These are phyloP conservation scores for Pararge aegeria DNA, from an alignment of 1,140 invertebrate species.

Conservation along the genomic window DNA sequence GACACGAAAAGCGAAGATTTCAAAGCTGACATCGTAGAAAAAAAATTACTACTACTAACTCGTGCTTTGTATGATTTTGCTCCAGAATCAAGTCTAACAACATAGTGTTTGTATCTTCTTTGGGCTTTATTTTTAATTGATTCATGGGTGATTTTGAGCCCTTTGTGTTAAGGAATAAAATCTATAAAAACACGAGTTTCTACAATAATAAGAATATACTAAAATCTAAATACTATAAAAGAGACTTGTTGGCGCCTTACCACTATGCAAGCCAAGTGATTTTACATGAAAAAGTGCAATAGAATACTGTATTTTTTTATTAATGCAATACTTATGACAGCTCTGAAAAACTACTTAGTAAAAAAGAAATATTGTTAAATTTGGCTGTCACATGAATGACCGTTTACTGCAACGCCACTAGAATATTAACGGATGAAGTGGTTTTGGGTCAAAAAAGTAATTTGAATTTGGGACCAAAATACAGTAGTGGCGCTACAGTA, in stretches of 20 bases:
- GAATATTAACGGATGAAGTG: neutral
- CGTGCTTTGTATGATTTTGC: neutral
- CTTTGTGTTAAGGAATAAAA: conserved; percentile 27
- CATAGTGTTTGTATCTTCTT: no score
- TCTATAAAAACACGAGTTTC: conserved; percentile 36
- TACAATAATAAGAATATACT: conserved; percentile 45
- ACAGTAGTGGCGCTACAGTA: neutral
- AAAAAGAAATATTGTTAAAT: neutral
- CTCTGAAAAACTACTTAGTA: neutral
- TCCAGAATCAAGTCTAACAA: no score
- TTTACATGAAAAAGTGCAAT: conserved; percentile 40
- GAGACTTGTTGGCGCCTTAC: conserved; percentile 54
- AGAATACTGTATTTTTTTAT: conserved; percentile 40
- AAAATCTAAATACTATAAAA: conserved; percentile 43
- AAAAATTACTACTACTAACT: conserved; percentile 25
- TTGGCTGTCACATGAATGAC: conserved; percentile 1
- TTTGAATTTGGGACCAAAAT: neutral
- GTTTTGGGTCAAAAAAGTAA: neutral
- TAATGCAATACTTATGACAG: neutral
- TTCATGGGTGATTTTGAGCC: conserved; percentile 1
- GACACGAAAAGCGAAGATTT: conserved; percentile 32
- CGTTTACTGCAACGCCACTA: neutral
- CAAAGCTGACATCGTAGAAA: conserved; percentile 60
- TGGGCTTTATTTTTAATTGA: no score
- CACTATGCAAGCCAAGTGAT: conserved; percentile 39